Percentiles rank a stretch among this genome's conserved stretches.
Conservation (phyloP, 2,797 vertebrate genomes). For the Macrochelys suwanniensis region DNA sequence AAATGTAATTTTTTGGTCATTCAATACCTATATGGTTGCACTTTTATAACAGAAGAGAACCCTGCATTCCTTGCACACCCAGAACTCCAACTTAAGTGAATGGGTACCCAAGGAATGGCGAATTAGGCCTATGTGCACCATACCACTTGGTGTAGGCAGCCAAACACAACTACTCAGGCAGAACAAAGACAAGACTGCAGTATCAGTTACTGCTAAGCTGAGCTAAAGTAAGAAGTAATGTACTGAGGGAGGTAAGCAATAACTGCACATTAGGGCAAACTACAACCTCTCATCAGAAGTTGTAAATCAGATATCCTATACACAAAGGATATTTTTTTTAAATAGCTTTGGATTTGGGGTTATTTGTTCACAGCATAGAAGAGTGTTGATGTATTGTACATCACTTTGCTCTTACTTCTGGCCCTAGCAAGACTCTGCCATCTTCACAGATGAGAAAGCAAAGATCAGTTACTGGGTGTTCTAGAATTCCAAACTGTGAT, state of each 20-base stretch:
- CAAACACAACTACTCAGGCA: neutral
- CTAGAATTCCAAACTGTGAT: neutral
- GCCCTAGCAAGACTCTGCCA: neutral
- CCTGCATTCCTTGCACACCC: neutral
- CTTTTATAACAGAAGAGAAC: neutral
- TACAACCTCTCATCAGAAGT: neutral
- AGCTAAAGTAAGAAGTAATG: neutral
- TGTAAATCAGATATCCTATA: neutral
- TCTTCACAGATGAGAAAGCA: neutral
- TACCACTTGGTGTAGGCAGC: neutral
- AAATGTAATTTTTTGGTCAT: neutral
- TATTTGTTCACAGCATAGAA: neutral
- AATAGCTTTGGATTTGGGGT: neutral
- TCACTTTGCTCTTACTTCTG: neutral
- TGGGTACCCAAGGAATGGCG: neutral
- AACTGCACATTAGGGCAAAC: neutral
- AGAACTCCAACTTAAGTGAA: neutral
- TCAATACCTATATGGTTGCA: fast-evolving
- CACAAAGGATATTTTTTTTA: neutral
- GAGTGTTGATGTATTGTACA: neutral
- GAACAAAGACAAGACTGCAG: neutral
- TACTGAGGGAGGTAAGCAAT: neutral
- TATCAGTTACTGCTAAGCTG: neutral
- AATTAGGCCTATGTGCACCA: fast-evolving
- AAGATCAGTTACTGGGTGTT: slow-evolving; percentile 8